Percentiles rank a stretch among this genome's conserved stretches.
These are phyloP conservation scores for Blastomussa wellsi DNA, from an alignment of 92 coral and sea anemone genomes.

Conservation along the genomic window DNA sequence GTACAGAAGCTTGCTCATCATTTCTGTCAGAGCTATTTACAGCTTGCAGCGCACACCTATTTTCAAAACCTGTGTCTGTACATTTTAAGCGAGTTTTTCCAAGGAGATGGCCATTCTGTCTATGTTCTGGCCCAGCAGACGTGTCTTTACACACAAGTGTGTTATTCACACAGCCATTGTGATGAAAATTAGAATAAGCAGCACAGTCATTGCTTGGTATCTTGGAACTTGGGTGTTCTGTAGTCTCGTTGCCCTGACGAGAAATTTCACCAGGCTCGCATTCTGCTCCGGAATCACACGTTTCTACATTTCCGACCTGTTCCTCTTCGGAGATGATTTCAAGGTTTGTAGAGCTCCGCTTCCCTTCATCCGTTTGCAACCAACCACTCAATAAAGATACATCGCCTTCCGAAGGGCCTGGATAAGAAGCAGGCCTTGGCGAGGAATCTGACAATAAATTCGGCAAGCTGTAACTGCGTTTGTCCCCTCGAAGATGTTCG, in stretches of 20 bases:
- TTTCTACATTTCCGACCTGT: background rate
- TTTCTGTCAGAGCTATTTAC: background rate
- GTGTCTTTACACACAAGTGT: background rate
- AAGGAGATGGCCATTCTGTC: constrained; percentile 13
- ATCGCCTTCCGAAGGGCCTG: background rate
- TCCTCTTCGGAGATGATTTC: constrained; percentile 14
- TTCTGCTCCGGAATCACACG: background rate
- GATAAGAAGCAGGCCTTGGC: background rate
- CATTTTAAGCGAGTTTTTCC: background rate
- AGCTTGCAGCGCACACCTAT: background rate
- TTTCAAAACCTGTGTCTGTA: background rate
- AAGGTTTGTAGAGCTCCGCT: background rate
- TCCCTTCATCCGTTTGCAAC: background rate
- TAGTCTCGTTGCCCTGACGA: background rate
- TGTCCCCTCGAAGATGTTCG: constrained; percentile 8
- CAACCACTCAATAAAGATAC: background rate
- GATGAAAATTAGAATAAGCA: background rate
- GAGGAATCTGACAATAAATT: constrained; percentile 21
- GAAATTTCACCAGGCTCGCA: background rate
- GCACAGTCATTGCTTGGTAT: background rate
- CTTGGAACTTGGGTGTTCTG: background rate
- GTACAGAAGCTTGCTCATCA: background rate
- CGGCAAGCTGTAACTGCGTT: constrained; percentile 37
- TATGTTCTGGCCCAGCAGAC: background rate
- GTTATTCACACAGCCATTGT: background rate